These are phyloP conservation scores for Brenthis ino DNA, from an alignment of 2,888 invertebrate species.

Conservation along the genomic window DNA sequence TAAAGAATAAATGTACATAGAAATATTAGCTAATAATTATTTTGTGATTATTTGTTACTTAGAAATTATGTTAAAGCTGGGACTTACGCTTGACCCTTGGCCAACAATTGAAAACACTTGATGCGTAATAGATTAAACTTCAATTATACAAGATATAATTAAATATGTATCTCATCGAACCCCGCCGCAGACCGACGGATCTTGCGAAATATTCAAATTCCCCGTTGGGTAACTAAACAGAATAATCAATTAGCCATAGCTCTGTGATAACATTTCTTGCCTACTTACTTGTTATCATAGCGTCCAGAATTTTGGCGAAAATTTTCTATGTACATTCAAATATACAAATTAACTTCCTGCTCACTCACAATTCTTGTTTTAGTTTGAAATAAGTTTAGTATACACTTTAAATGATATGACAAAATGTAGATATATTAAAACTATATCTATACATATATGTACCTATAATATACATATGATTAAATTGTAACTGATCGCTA, in stretches of 20 bases:
- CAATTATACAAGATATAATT: constrained; percentile 43
- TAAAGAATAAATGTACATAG: no score
- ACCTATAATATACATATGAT: no score
- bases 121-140: constrained; percentile 37
- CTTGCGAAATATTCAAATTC: constrained; percentile 67
- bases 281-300: constrained; percentile 40
- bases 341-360: neutral
- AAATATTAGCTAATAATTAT: no score
- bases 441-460: no score
- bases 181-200: constrained; percentile 53
- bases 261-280: constrained; percentile 39
- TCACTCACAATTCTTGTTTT: neutral
- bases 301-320: constrained; percentile 32
- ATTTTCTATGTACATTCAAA: constrained; percentile 1
- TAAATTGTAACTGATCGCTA: no score
- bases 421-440: no score
- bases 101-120: constrained; percentile 44
- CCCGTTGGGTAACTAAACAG: constrained; percentile 61
- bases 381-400: neutral
- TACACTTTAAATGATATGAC: no score
- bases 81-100: neutral
- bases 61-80: neutral
- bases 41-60: neutral
- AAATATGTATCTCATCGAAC: constrained; percentile 60
- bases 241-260: constrained; percentile 60